Evolutionary conservation across 2,888 invertebrate genomes (phyloP), one percentile per base, ranked within the genome.

Genomic region (Drosophila lacicola): DNA sequence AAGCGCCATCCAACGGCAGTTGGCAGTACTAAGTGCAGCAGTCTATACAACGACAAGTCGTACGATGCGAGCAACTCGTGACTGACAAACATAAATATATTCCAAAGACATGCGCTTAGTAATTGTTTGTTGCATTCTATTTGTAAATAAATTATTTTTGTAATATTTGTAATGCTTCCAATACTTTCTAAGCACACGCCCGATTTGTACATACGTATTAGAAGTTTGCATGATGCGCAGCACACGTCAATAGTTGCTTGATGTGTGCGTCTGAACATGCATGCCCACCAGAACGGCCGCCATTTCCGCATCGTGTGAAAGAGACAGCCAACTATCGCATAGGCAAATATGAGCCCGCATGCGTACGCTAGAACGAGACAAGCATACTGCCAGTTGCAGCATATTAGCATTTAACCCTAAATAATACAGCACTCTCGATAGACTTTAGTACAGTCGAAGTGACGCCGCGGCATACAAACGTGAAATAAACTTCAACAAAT

Each of bases 371-470:
- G 50, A 79, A 50, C 25, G 65, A 50, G 82, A 82, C 53, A 25
- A 68, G 53, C 4, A 45, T 11, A 44, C 4, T 2, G 0, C 11
- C 13, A 1, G 5, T n/a, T 42, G 61, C 33, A 64, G 68, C 51
- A 49, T 63, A 66, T 45, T 66, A 54, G 70, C 77, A 67, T 88
- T 88, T 84, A 86, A 88, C 83, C 89, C 87, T 84, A 88, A 88
- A 88, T 83, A 88, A 88, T 77, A 88, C 86, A 82, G 80, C 80
- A 88, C 84, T 76, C 60, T 63, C 74, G 74, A 67, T 67, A 81
- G 79, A 57, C 71, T 88, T 88, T 86, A 78, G 83, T 84, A 84
- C 83, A 84, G 83, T 84, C 89, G 80, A 88, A 84, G 83, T 83
- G 83, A 84, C 83, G 83, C 83, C 78, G 83, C 89, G 83, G 71